Base-by-base conservation (phyloP, 2,888 invertebrate species). In the Gisinianus flammeolus region DNA sequence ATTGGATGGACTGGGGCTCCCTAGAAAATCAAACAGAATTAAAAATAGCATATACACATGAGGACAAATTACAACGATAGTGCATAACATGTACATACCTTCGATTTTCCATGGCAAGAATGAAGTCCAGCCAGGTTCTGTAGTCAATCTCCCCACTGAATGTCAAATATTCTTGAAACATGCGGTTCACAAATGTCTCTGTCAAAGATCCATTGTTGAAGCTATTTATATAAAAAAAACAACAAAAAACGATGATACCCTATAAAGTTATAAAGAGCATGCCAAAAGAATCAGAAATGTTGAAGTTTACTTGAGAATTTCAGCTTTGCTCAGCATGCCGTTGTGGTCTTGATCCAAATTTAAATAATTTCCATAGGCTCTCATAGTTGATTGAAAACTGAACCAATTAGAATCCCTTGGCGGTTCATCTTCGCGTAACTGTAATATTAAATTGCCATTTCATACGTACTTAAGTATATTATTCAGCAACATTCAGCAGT, bases 71-170 rank as follows among this genome's bases (percentile, higher is more conserved):
- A n/a, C n/a, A n/a, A n/a, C n/a, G n/a, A n/a, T n/a, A n/a, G n/a
- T n/a, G n/a, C n/a, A n/a, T n/a, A n/a, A n/a, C n/a, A n/a, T n/a
- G n/a, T n/a, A n/a, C n/a, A n/a, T n/a, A n/a, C n/a, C 92, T 91
- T 26, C 95, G 90, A 88, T 97, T 96, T 88, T 97, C 97, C 82
- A 97, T 88, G 0, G 97, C 97, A 44, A 98, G 89, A 0, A 97
- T 96, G 87, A 98, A 92, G 87, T 98, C 97, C 30, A 98, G 88
- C 87, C 96, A 98, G 0, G 96, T 96, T 88, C 97, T 97, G 88
- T 97, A 98, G 88, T 98, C 98, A 94, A 96, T 95, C 88, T 96
- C 95, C 0, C 94, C 94, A 84, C 96, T 94, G 87, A 96, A 97
- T 0, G 97, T 98, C 3, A 97, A 90, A 85, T 96, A 97, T 85